Evolutionary conservation across 2,888 invertebrate genomes (phyloP).

Genomic region (Leptothorax acervorum): DNA sequence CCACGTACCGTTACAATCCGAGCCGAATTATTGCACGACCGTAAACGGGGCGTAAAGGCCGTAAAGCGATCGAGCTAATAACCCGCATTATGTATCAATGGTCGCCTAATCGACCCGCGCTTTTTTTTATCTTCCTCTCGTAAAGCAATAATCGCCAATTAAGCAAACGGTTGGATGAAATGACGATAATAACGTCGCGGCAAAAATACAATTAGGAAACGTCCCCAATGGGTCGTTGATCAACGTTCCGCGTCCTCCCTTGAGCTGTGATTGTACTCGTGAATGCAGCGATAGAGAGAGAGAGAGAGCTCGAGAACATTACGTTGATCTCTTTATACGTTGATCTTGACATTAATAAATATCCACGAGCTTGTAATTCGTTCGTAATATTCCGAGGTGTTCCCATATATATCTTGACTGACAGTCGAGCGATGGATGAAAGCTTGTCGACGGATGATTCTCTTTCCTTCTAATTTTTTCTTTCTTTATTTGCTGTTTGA

Average conservation of each 20-base stretch:
- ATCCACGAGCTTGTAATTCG: not conserved
- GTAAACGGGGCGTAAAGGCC: not conserved
- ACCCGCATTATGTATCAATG: not conserved
- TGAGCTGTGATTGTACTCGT: not conserved
- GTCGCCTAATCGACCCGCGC: not conserved
- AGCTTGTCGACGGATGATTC: not conserved
- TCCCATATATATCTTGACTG: not conserved
- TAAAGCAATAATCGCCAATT: not conserved
- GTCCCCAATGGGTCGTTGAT: not conserved
- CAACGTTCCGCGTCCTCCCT: not conserved
- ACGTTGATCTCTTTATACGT: not conserved
- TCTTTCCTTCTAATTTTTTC: not conserved
- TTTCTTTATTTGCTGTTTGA: not conserved
- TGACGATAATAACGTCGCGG: not conserved
- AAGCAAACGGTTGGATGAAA: not conserved
- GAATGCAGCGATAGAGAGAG: not conserved
- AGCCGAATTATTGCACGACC: conserved; percentile 20
- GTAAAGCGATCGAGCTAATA: conserved; percentile 5
- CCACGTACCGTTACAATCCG: conserved; percentile 19
- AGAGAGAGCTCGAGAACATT: not conserved
- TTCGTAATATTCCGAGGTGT: not conserved
- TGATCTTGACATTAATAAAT: conserved; percentile 23
- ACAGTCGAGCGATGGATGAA: not conserved
- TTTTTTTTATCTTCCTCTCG: not conserved
- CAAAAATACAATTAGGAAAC: not conserved